These are phyloP conservation scores for Pterostichus madidus DNA, from an alignment of 2,888 invertebrate species.

Conservation along the genomic window DNA sequence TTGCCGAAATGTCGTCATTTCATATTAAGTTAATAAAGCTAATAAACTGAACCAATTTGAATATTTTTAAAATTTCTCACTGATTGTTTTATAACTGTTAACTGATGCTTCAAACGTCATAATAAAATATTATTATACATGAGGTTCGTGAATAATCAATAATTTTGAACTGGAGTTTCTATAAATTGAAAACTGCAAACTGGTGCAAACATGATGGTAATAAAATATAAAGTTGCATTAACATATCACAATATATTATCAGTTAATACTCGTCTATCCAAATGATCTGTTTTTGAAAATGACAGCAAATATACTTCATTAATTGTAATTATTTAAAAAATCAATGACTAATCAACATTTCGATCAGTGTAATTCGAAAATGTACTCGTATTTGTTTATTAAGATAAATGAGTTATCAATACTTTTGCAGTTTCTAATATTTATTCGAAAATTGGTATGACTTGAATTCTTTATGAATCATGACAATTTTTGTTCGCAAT, in stretches of 20 bases:
- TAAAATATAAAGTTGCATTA: conserved; percentile 18
- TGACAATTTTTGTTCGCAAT: neutral
- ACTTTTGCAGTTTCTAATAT: no score
- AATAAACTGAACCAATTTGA: no score
- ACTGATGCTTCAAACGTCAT: no score
- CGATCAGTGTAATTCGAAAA: neutral
- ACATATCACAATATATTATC: neutral
- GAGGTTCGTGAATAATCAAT: conserved; percentile 25
- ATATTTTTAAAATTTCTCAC: no score
- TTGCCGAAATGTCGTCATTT: no score
- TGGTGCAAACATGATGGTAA: neutral
- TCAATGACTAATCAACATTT: conserved; percentile 12
- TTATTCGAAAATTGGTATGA: no score
- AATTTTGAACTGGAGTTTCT: conserved; percentile 1
- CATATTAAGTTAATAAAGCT: no score
- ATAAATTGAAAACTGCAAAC: conserved; percentile 14
- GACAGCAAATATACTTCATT: conserved; percentile 30
- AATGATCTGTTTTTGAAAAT: conserved; percentile 15
- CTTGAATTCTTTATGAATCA: neutral
- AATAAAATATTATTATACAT: conserved; percentile 19
- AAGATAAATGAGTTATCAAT: no score
- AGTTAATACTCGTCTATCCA: conserved; percentile 3
- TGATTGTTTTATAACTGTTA: no score
- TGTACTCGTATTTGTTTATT: neutral
- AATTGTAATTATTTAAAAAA: conserved; percentile 16